Base-by-base conservation (phyloP, 1,140 invertebrate genomes). In the Magallana angulata region DNA sequence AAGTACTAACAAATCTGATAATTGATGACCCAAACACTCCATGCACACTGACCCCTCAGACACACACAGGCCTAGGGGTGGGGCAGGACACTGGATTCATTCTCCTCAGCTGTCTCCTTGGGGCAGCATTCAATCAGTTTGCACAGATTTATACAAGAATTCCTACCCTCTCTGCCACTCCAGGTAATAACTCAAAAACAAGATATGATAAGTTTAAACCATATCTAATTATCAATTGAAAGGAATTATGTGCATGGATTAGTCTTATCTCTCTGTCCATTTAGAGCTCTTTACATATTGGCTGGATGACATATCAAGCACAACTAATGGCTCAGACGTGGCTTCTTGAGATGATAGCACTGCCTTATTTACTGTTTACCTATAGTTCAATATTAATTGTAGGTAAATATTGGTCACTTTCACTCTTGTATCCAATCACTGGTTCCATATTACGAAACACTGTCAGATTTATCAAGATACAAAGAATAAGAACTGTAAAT, bases 171-270 rank as follows among this genome's bases (percentile, higher is more conserved):
- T 24, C 24, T 30, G 68, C 24, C 68, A 76, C 64, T 76, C 14
- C 24, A 36, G 24, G 68, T 76, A 76, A 76, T 76, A 76, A 76
- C 68, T 36, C 68, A 76, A 36, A 76, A 76, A 76, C 24, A 76
- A 76, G 68, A 76, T 76, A 76, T 76, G 68, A 76, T 76, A 76
- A 76, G 68, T 24, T 76, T 8, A 76, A 76, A 76, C 68, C 68
- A 76, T 76, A 30, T 76, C 68, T 76, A 76, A 76, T 76, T 76
- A 76, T 76, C 68, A 76, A 76, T 11, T 76, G 68, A 76, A 76
- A 76, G 68, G 68, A 76, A 76, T 76, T 76, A 76, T 24, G 11
- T 76, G 68, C 68, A 76, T 76, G 68, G 68, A 76, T 76, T 36
- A 76, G 68, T 76, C 68, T 76, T 76, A 76, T 76, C 68, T 76